Evolutionary conservation across 2,888 invertebrate genomes (phyloP), one percentile per base, ranked within the genome.

Genomic region (Pandemis cinnamomeana): DNA sequence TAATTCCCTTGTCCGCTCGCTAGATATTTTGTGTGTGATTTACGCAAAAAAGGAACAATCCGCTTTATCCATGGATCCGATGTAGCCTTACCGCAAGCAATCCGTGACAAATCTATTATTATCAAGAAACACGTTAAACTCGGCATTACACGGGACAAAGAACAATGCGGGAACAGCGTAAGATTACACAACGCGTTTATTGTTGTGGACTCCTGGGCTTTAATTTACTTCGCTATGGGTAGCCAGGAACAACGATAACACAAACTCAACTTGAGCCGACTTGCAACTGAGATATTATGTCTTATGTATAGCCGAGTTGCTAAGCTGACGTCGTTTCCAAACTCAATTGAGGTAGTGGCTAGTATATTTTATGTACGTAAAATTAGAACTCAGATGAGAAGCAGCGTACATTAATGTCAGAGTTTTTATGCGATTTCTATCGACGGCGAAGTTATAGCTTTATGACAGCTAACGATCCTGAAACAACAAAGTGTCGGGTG

Each of bases 31-130:
- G 0, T 6, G 20, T 53, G 8, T 55, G 55, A 55, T 55, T 55
- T 20, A 15, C 8, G 8, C 0, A 55, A 55, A 7, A 20, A 15
- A 15, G 20, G 20, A 20, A 20, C 7, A 44, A 58, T 67, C 11
- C 42, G 44, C 55, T 42, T 20, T 11, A 58, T 55, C 44, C 15
- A 58, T 7, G n/a, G 36, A 7, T 58, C 15, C 42, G 8, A 64
- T 42, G 36, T 15, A 58, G 72, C 58, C 61, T 67, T 58, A 60
- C 46, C 55, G 20, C 63, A 15, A 41, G 64, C 42, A 75, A 75
- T 66, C 75, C 72, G 75, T 75, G 70, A 75, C 75, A 72, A 75
- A 75, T 70, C 62, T 75, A 72, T 75, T 75, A 72, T 75, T 69
- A 75, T 75, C 66, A 67, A 69, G 72, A 55, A 72, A 75, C 72